phyloP scores from a whole-genome alignment of 2,797 vertebrate genomes.

The Sternarchorhynchus goeldii region DNA sequence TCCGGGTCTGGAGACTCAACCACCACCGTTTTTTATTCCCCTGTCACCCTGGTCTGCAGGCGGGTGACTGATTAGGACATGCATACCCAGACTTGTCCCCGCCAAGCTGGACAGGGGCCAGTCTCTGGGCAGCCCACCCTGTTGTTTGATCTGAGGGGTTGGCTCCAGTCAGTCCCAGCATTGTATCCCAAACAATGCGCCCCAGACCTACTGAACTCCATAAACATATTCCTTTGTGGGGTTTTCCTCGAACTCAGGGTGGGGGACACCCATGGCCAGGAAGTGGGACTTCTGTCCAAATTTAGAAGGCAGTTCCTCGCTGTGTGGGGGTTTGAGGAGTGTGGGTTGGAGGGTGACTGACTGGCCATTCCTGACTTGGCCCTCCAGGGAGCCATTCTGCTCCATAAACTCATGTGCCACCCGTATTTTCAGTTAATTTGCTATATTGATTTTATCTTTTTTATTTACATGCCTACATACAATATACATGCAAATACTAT shows the following conservation, averaged over 20 bases:
- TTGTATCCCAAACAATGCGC: conserved; percentile 85
- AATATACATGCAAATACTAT: too few species aligned
- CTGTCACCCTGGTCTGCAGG: conserved; percentile 36
- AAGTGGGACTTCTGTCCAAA: conserved; percentile 77
- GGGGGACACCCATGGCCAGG: conserved; percentile 81
- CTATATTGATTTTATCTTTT: too few species aligned
- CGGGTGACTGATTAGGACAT: conserved; percentile 62
- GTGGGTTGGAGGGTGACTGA: conserved; percentile 62
- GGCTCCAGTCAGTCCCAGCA: conserved; percentile 84
- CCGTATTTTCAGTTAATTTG: neutral
- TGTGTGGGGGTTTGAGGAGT: conserved; percentile 6
- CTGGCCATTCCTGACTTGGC: conserved; percentile 62
- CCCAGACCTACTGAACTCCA: conserved; percentile 79
- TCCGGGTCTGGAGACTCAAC: conserved; percentile 51
- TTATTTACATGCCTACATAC: too few species aligned
- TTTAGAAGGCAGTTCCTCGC: conserved; percentile 67
- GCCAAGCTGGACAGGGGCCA: conserved; percentile 69
- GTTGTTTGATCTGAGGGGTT: conserved; percentile 76
- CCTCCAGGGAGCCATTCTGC: conserved; percentile 31
- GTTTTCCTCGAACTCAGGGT: conserved; percentile 73
- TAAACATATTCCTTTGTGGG: conserved; percentile 79
- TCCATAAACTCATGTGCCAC: neutral
- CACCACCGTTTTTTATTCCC: conserved; percentile 24
- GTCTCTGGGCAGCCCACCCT: conserved; percentile 73
- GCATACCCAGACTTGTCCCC: conserved; percentile 65